Evolutionary conservation across 2,113 vertebrate genomes (phyloP).

Genomic region (Saimiri boliviensis): DNA sequence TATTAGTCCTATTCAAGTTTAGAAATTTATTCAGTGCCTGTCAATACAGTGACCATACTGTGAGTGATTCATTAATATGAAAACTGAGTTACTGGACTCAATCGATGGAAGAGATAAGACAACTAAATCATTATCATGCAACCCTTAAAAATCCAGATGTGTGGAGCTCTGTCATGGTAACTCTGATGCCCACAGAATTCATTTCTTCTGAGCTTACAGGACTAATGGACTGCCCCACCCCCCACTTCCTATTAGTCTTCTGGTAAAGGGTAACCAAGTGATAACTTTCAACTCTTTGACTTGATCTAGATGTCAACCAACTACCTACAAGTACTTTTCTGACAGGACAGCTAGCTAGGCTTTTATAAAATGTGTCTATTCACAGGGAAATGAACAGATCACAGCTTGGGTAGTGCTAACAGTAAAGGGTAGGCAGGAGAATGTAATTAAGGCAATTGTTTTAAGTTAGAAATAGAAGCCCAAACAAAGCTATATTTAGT

Average conservation of each 20-base stretch:
- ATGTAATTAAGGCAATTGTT: neutral
- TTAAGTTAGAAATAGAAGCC: neutral
- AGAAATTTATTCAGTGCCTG: neutral
- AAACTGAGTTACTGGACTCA: neutral
- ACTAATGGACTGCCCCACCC: neutral
- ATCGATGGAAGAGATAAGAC: neutral
- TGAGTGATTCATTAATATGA: neutral
- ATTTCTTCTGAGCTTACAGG: neutral
- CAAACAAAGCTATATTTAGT: neutral
- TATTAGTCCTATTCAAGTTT: neutral
- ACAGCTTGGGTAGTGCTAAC: neutral
- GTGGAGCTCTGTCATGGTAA: neutral
- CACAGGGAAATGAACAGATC: neutral
- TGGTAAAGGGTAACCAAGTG: neutral
- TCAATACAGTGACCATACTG: neutral
- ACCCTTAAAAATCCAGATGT: neutral
- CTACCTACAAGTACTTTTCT: neutral
- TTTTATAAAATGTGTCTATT: neutral
- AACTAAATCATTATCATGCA: neutral
- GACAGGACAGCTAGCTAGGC: neutral
- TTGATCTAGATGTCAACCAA: constrained; percentile 15
- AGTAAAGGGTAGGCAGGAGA: neutral
- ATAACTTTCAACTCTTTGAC: neutral
- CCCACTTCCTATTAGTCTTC: neutral
- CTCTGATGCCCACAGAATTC: neutral